Conservation (phyloP, 2,888 invertebrate genomes). For the Agrochola lota region DNA sequence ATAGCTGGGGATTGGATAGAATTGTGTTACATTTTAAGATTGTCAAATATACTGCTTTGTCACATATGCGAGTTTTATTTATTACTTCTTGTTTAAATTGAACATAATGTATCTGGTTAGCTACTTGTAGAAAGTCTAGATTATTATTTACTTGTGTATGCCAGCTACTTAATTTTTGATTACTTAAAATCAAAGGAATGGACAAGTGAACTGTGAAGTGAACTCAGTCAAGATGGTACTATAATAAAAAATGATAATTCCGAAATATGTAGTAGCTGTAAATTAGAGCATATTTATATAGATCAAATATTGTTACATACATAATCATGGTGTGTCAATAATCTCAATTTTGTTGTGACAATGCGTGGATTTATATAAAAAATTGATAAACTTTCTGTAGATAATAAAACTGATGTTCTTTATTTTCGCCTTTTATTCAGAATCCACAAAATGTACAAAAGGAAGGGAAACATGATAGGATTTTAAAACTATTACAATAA, state of each 20-base stretch:
- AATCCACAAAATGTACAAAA: constrained; percentile 34
- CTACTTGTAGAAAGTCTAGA: constrained; percentile 12
- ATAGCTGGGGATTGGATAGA: constrained; percentile 58
- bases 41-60: constrained; percentile 74
- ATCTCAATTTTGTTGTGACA: constrained; percentile 39
- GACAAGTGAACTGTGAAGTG: constrained; percentile 32
- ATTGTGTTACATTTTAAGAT: constrained; percentile 72
- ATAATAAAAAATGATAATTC: constrained; percentile 8
- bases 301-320: constrained; percentile 9
- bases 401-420: constrained; percentile 58
- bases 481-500: constrained; percentile 41
- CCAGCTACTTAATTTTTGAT: constrained; percentile 15
- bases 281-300: constrained; percentile 7
- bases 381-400: constrained; percentile 36
- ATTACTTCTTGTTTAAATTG: constrained; percentile 42
- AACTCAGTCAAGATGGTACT: constrained; percentile 13
- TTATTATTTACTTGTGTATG: constrained; percentile 13
- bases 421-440: constrained; percentile 58
- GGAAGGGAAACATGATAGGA: constrained; percentile 27
- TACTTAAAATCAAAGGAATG: constrained; percentile 22
- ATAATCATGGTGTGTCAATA: constrained; percentile 4
- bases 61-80: constrained; percentile 72
- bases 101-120: constrained; percentile 32
- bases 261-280: constrained; percentile 6
- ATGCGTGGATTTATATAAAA: constrained; percentile 32